Percentiles rank a stretch among this genome's conserved stretches.
phyloP scores from a whole-genome alignment of 2,888 invertebrate species.

The Taphrorychus bicolor region DNA sequence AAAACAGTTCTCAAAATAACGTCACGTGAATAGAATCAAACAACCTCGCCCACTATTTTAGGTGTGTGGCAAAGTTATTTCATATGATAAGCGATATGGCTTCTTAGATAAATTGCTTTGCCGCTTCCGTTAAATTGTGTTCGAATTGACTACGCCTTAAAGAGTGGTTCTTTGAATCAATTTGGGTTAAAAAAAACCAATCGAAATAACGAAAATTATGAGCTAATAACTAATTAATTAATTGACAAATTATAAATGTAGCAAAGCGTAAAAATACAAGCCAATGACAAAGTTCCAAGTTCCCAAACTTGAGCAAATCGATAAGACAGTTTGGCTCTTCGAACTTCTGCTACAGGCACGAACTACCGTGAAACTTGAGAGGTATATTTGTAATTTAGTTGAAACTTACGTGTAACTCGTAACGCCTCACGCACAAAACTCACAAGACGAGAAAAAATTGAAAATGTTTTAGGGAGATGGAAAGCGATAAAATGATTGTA shows the following conservation, averaged over 20 bases:
- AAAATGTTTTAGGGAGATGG: conserved; percentile 11
- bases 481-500: conserved; percentile 32
- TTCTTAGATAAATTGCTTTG: conserved; percentile 24
- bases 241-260: conserved; percentile 1
- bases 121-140: conserved; percentile 44
- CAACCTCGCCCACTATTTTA: conserved; percentile 44
- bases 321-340: conserved; percentile 10
- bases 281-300: not conserved
- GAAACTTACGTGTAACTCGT: conserved; percentile 48
- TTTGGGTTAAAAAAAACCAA: not conserved
- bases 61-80: conserved; percentile 40
- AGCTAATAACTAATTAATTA: not conserved
- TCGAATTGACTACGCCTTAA: conserved; percentile 48
- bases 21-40: conserved; percentile 51
- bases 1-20: conserved; percentile 13
- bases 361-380: not conserved
- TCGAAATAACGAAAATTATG: not conserved
- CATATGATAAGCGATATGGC: conserved; percentile 21
- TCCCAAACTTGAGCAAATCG: conserved; percentile 17
- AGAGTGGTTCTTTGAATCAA: conserved; percentile 10
- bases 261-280: too few relatives aligned
- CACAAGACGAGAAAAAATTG: conserved; percentile 44
- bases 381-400: not conserved
- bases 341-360: not conserved
- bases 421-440: conserved; percentile 54